phyloP scores from a whole-genome alignment of 2,113 vertebrate species.

The Xerus inauris region DNA sequence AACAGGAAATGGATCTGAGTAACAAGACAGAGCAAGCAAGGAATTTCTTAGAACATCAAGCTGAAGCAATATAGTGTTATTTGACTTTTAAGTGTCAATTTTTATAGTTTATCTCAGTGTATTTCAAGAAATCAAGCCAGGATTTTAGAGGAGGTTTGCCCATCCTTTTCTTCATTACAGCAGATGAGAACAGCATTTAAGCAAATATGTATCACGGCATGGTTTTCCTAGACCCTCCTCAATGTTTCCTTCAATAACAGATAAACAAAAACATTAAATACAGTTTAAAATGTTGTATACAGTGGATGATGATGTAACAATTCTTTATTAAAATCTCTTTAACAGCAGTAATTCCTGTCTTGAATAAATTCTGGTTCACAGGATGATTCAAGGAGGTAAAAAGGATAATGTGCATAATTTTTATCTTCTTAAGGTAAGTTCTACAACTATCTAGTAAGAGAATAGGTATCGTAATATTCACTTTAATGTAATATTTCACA shows the following conservation, averaged over 20 bases:
- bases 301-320: not conserved
- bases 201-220: not conserved
- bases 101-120: not conserved
- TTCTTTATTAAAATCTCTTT: not conserved
- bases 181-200: not conserved
- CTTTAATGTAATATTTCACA: not conserved
- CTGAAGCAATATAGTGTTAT: constrained; percentile 44
- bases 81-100: constrained; percentile 1
- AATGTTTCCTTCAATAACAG: not conserved
- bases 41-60: not conserved
- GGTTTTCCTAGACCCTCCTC: not conserved
- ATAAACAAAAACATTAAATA: not conserved
- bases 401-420: not conserved
- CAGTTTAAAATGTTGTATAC: not conserved
- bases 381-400: not conserved
- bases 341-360: not conserved
- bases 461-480: not conserved
- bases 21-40: constrained; percentile 65
- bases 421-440: not conserved
- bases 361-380: constrained; percentile 14
- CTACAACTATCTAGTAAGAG: not conserved
- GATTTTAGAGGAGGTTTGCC: not conserved
- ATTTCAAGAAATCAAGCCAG: constrained; percentile 30
- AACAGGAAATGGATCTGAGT: constrained; percentile 78
- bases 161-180: not conserved